Evolutionary conservation across 1,140 invertebrate genomes (phyloP), one percentile per base, ranked within the genome.

Genomic region (Sweltsa coloradensis): DNA sequence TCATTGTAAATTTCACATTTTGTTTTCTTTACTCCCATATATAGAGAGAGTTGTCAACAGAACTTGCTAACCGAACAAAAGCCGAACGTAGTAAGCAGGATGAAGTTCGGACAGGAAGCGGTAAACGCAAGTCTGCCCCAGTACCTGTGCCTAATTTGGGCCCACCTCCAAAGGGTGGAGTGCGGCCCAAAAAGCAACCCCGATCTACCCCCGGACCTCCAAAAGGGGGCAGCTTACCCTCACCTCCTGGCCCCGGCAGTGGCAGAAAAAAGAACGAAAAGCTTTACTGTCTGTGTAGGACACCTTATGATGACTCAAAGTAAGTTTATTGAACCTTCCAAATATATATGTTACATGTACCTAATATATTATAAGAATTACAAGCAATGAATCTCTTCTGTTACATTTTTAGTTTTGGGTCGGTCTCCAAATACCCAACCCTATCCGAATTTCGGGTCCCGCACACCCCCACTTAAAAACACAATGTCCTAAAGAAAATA

Each of bases 291-390:
- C 70, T 94, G 18, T 98, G 95, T 63, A 80, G 87, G 59, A 95
- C 86, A 27, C 90, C 91, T 4, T 97, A 96, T 63, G 93, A 97
- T 65, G 85, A 91, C 58, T 86, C 85, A 9, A 91, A 89, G 82
- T 87, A 34, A 45, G 41, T 43, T 11, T 6, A 5, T 4, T 22
- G 2, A 23, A 25, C 16, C 18, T 11, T 25, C 11, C 19, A n/a
- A 43, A 4, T 41, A 16, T 22, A n/a, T 21, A 4, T 16, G n/a
- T 9, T 31, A 9, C n/a, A 31, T n/a, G n/a, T 9, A 31, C 29
- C n/a, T 31, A 31, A 31, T 9, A 6, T 41, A 3, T 6, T 23
- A 5, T 22, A 5, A 41, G 11, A 23, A 41, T 7, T 36, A 18
- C 0, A 16, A 34, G 5, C 4, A 34, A 34, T 34, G 4, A n/a